These are phyloP conservation scores for Aurelia aurita complex sp. Pacific DNA, from an alignment of 30 jellyfish, hydroid and myxozoan genomes.

Conservation along the genomic window DNA sequence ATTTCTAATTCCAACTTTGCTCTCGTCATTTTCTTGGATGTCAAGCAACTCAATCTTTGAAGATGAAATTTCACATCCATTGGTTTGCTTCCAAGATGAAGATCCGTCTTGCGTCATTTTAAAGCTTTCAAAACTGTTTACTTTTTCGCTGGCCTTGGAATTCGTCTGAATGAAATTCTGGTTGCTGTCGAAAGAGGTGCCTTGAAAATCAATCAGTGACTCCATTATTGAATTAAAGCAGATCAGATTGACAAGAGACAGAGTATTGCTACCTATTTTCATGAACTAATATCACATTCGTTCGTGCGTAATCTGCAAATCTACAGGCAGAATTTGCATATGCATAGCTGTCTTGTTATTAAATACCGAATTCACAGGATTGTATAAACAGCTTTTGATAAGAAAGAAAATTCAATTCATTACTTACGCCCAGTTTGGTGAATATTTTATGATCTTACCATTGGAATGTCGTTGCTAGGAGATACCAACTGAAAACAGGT, in stretches of 20 bases:
- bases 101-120: neutral
- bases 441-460: conserved; percentile 36
- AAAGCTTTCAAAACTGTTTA: neutral
- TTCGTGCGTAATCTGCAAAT: neutral
- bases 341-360: neutral
- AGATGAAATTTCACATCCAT: no score
- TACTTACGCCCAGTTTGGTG: conserved; percentile 3
- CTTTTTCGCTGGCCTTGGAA: neutral
- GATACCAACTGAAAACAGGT: no score
- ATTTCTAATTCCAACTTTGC: neutral
- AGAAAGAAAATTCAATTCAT: conserved; percentile 30
- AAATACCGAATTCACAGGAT: neutral
- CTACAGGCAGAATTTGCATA: neutral
- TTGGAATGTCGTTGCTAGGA: conserved; percentile 14
- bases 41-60: neutral
- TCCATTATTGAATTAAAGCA: neutral
- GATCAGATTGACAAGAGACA: neutral
- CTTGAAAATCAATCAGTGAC: neutral
- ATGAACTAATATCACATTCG: neutral
- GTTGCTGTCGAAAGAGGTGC: neutral
- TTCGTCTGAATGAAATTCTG: neutral
- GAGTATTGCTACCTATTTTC: neutral
- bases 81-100: neutral
- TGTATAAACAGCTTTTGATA: conserved; percentile 11
- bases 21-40: neutral